Evolutionary conservation across 53 echinoderm and acorn worm species (phyloP).

Genomic region (Zoroaster sp.): DNA sequence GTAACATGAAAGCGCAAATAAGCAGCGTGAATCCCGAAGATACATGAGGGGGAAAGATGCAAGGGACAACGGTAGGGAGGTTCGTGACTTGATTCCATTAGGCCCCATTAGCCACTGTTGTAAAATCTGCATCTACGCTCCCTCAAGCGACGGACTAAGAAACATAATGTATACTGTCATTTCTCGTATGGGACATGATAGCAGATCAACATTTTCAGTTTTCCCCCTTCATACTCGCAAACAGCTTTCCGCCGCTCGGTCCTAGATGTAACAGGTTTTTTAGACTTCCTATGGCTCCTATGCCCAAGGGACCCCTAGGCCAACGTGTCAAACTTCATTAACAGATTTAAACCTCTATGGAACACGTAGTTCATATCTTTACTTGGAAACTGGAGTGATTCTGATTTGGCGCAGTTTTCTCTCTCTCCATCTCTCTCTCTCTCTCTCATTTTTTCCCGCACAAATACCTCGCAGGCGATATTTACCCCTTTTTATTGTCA

Average conservation of each 20-base stretch:
- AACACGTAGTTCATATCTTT: not conserved
- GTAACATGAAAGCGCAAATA: constrained; percentile 22
- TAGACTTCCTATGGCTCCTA: not conserved
- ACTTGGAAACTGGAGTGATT: constrained; percentile 26
- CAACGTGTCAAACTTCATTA: constrained; percentile 51
- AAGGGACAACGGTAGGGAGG: constrained; percentile 5
- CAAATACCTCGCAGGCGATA: constrained; percentile 1
- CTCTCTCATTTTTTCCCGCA: not conserved
- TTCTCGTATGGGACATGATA: constrained; percentile 46
- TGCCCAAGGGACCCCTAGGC: not conserved
- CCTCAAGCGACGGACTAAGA: constrained; percentile 47
- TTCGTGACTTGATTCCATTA: constrained; percentile 59
- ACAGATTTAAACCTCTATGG: constrained; percentile 31
- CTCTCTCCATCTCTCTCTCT: not conserved
- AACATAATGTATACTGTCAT: constrained; percentile 63
- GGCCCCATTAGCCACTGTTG: constrained; percentile 43
- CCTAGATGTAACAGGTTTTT: constrained; percentile 31
- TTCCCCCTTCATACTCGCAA: not conserved
- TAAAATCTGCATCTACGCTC: constrained; percentile 26
- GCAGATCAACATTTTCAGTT: constrained; percentile 49
- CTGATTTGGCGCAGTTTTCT: constrained; percentile 3
- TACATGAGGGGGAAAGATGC: constrained; percentile 17
- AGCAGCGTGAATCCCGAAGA: constrained; percentile 19
- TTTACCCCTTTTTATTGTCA: not conserved
- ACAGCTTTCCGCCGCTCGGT: not conserved